Conservation (phyloP, 1,140 invertebrate genomes). For the Geopemphigus sp. region DNA sequence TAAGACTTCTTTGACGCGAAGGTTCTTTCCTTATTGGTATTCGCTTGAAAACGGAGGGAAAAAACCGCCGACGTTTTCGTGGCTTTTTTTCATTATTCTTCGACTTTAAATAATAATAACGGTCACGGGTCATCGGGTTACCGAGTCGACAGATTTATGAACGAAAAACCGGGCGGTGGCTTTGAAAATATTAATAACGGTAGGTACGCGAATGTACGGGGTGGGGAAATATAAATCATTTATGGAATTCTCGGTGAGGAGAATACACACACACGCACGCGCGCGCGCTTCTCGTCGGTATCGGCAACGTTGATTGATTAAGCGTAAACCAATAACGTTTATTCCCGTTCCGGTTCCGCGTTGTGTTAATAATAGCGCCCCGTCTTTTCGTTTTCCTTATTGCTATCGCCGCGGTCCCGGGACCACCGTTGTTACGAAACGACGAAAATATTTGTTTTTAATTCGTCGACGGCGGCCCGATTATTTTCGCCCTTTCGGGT, state of each 20-base stretch:
- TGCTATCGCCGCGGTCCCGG: no score
- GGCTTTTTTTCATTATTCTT: constrained; percentile 32
- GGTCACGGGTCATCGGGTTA: constrained; percentile 13
- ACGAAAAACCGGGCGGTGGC: not conserved
- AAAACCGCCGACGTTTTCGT: no score
- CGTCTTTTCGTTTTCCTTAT: not conserved
- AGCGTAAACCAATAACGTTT: not conserved
- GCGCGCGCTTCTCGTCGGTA: no score
- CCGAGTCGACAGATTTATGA: constrained; percentile 2
- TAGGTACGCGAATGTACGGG: not conserved
- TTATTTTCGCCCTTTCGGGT: no score
- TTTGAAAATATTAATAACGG: constrained; percentile 2
- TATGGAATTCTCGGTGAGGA: not conserved
- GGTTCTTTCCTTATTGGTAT: constrained; percentile 14
- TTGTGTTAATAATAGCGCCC: not conserved
- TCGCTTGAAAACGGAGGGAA: not conserved
- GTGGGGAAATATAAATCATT: constrained; percentile 3
- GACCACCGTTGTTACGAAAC: not conserved
- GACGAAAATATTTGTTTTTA: no score
- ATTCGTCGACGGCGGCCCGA: no score
- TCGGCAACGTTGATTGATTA: constrained; percentile 8
- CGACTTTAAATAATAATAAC: constrained; percentile 28
- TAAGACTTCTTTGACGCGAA: not conserved
- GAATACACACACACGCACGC: not conserved
- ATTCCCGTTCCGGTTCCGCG: not conserved